Evolutionary conservation across 2,888 invertebrate species (phyloP).

Genomic region (Oxycera nigricornis): DNA sequence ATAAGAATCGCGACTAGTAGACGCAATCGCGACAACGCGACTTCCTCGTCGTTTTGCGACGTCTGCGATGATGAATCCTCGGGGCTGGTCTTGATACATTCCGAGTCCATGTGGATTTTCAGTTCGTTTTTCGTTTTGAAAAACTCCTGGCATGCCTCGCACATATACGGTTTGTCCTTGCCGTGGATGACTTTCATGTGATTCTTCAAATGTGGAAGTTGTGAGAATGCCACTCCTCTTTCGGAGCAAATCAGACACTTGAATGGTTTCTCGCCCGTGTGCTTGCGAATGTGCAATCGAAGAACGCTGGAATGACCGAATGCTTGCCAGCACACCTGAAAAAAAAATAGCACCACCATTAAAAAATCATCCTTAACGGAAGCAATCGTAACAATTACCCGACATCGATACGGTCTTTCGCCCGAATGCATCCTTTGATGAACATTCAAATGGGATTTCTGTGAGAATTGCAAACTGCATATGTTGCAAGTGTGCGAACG

Average conservation of each 20-base stretch:
- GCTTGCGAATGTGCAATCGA: constrained; percentile 81
- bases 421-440: constrained; percentile 86
- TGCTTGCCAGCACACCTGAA: constrained; percentile 68
- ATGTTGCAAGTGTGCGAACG: constrained; percentile 80
- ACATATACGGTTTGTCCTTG: constrained; percentile 78
- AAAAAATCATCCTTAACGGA: neutral
- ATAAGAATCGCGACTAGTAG: constrained; percentile 80
- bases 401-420: constrained; percentile 81
- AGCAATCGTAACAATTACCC: constrained; percentile 64
- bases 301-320: constrained; percentile 87
- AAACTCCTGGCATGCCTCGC: constrained; percentile 74
- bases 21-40: constrained; percentile 78
- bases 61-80: constrained; percentile 32
- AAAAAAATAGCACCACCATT: neutral
- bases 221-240: constrained; percentile 75
- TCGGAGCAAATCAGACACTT: constrained; percentile 71
- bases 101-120: constrained; percentile 67
- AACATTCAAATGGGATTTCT: constrained; percentile 83
- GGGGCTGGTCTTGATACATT: constrained; percentile 58
- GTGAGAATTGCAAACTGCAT: constrained; percentile 81
- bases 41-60: constrained; percentile 43
- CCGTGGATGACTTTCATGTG: constrained; percentile 88
- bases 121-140: constrained; percentile 79
- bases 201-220: constrained; percentile 85
- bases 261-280: constrained; percentile 88